These are phyloP conservation scores for Brachyptera putata DNA, from an alignment of 2,888 invertebrate genomes.

Conservation along the genomic window DNA sequence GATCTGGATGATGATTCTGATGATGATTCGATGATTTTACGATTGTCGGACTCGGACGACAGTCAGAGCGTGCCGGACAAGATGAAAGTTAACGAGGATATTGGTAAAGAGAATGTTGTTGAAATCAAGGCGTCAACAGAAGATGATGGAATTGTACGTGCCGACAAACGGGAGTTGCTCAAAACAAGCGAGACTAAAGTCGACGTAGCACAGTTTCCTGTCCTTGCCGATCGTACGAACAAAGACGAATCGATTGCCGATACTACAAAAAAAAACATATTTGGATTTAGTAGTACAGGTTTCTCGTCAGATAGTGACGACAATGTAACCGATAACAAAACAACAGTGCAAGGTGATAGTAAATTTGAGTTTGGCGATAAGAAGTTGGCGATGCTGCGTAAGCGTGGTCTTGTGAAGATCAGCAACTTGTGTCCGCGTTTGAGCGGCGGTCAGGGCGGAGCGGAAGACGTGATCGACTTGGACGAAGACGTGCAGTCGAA, in stretches of 20 bases:
- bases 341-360: slow-evolving; percentile 42
- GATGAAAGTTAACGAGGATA: neutral
- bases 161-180: too few relatives aligned
- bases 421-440: slow-evolving; percentile 46
- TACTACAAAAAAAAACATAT: neutral
- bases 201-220: too few relatives aligned
- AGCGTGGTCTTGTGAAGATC: neutral
- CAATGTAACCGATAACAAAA: slow-evolving; percentile 38
- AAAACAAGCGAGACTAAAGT: too few relatives aligned
- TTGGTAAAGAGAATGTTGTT: neutral
- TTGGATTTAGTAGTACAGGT: too few relatives aligned
- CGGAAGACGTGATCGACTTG: slow-evolving; percentile 58
- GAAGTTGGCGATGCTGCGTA: neutral
- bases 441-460: slow-evolving; percentile 44
- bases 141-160: too few relatives aligned
- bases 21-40: neutral
- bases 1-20: neutral
- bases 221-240: too few relatives aligned
- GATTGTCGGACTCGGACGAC: slow-evolving; percentile 2
- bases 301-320: neutral
- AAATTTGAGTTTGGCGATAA: slow-evolving; percentile 40
- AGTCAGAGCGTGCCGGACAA: too few relatives aligned
- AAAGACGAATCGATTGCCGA: too few relatives aligned
- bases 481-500: slow-evolving; percentile 44
- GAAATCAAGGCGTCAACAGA: too few relatives aligned